Base-by-base conservation (phyloP, 2,888 invertebrate genomes). In the Xiphydria camelus region DNA sequence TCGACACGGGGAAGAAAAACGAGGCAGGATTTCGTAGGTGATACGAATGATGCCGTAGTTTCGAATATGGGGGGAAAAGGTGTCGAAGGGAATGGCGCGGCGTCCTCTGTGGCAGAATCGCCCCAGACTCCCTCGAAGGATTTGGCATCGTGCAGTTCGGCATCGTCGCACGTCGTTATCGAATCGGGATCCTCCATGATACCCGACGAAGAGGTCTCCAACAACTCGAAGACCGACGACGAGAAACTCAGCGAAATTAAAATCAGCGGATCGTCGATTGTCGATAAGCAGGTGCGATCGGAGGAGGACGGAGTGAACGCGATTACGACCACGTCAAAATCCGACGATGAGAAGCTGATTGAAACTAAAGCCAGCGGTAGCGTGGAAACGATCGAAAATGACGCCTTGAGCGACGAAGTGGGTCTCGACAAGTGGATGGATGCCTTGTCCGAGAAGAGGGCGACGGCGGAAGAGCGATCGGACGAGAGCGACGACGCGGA, bases 161-260 rank as follows among this genome's bases (percentile, higher is more conserved):
- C n/a, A n/a, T n/a, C n/a, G n/a, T n/a, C n/a, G n/a, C n/a, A n/a
- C n/a, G n/a, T n/a, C n/a, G n/a, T n/a, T n/a, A n/a, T n/a, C n/a
- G n/a, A n/a, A n/a, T 29, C 29, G 15, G 29, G 29, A 12, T 29
- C 29, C 12, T 14, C 6, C 6, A 14, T 14, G 6, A 1, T 4
- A 3, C 6, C 9, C 12, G 5, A 4, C 15, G 43, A 35, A 7
- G 36, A 59, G 43, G 34, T 59, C 3, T 62, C 60, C 1, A 62
- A 45, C 18, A 54, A 49, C 38, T 69, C 64, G 1, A 69, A 69
- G 42, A 66, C 67, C 0, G 70, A 70, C 19, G 67, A 70, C 25
- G 70, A 70, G 19, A 70, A 70, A 37, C 48, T 66, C 1, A 58
- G 63, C 26, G 66, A 67, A 26, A 69, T 59, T 18, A 60, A 61